These are phyloP conservation scores for Lates calcarifer DNA, from an alignment of 2,113 vertebrate species.

Conservation along the genomic window DNA sequence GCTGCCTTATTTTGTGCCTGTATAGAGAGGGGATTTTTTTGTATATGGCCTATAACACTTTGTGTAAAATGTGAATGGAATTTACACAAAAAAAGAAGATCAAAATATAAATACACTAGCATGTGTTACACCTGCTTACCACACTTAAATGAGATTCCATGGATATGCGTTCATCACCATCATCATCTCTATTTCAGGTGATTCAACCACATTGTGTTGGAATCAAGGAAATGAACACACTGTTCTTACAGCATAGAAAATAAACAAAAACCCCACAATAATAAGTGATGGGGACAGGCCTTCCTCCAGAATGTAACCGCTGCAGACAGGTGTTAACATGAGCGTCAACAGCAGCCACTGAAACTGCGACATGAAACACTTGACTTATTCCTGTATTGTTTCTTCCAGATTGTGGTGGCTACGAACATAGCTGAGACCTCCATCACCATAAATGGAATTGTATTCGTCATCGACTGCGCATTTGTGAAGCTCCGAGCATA, in stretches of 20 bases:
- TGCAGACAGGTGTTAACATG: background rate
- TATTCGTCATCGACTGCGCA: slow-evolving; percentile 96
- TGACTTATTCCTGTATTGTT: background rate
- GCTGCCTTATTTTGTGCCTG: background rate
- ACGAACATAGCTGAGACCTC: slow-evolving; percentile 99
- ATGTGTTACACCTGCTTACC: no score
- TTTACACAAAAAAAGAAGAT: no score
- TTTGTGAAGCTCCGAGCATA: slow-evolving; percentile 97
- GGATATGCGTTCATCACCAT: no score
- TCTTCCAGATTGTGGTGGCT: slow-evolving; percentile 92
- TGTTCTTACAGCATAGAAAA: background rate
- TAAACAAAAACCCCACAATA: background rate
- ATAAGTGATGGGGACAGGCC: background rate
- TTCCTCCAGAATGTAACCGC: background rate
- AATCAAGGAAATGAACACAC: background rate
- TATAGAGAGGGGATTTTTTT: background rate
- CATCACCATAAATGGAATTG: slow-evolving; percentile 93
- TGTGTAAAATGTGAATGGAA: no score
- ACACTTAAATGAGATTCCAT: no score
- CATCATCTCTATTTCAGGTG: background rate
- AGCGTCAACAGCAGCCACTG: background rate
- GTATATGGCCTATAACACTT: background rate
- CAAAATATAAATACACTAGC: background rate
- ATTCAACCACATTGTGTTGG: no score
- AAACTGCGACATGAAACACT: background rate